A percentile compares a stretch with the other conserved stretches of the same genome.
phyloP scores from a whole-genome alignment of 2,113 vertebrate species.

The Nycticryphes semicollaris region DNA sequence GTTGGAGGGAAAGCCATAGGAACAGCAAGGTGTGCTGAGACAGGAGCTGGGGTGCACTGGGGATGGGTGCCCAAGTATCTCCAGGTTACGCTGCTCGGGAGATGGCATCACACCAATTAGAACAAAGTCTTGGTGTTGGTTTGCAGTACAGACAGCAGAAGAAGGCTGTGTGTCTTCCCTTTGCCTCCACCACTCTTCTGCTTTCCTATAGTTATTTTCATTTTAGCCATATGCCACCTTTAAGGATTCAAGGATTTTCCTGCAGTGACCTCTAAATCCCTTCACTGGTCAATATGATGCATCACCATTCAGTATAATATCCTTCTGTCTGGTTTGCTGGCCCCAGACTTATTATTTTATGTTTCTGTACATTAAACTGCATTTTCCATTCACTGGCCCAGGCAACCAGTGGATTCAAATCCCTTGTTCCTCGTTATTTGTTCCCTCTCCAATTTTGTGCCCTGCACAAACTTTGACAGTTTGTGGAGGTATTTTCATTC shows the following conservation, averaged over 20 bases:
- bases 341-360: slow-evolving; percentile 70
- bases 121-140: background rate
- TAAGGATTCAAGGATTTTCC: slow-evolving; percentile 63
- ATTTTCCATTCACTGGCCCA: slow-evolving; percentile 65
- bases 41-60: background rate
- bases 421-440: slow-evolving; percentile 71
- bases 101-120: background rate
- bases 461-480: slow-evolving; percentile 21
- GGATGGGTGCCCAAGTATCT: accelerated
- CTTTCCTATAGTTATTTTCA: slow-evolving; percentile 27
- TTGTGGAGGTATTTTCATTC: slow-evolving; percentile 41
- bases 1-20: accelerated
- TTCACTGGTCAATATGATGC: slow-evolving; percentile 60
- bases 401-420: slow-evolving; percentile 59
- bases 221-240: slow-evolving; percentile 31
- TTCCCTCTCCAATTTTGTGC: slow-evolving; percentile 52
- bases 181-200: background rate
- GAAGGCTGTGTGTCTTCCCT: background rate
- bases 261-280: slow-evolving; percentile 67
- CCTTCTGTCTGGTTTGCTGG: slow-evolving; percentile 50
- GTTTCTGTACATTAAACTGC: slow-evolving; percentile 71
- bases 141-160: accelerated
- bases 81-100: accelerated
- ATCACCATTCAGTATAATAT: slow-evolving; percentile 60
- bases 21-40: background rate